Conservation (phyloP, 2,797 vertebrate genomes). For the Podarcis lilfordi region DNA sequence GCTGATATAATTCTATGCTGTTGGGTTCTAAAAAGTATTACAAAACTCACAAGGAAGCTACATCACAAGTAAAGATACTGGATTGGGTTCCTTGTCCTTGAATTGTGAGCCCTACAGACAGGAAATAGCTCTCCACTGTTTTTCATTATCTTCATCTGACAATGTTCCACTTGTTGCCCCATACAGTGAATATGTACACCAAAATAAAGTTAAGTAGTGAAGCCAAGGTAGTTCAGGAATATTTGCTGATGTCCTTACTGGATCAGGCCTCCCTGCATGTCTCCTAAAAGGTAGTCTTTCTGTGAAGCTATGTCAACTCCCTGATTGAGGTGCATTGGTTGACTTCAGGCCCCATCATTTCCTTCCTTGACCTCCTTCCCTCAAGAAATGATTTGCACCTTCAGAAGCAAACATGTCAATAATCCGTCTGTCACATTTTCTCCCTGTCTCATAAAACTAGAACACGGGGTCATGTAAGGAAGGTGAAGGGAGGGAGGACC, state of each 20-base stretch:
- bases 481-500: too few species aligned
- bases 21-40: background rate
- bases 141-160: background rate
- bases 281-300: background rate
- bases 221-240: background rate
- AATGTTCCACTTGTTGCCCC: background rate
- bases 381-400: background rate
- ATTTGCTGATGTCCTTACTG: background rate
- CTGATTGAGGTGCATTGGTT: background rate
- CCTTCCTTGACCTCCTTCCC: background rate
- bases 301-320: background rate
- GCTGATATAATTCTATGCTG: background rate
- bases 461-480: too few species aligned
- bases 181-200: background rate
- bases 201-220: background rate
- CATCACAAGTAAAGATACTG: background rate
- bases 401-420: background rate
- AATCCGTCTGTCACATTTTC: background rate
- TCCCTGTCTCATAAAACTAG: too few species aligned
- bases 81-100: constrained; percentile 39
- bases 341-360: background rate
- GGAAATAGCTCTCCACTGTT: background rate
- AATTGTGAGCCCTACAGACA: background rate
- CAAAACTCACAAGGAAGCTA: background rate
- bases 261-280: background rate